Base-by-base conservation (phyloP, 2,113 vertebrate genomes). In the Notechis scutatus region DNA sequence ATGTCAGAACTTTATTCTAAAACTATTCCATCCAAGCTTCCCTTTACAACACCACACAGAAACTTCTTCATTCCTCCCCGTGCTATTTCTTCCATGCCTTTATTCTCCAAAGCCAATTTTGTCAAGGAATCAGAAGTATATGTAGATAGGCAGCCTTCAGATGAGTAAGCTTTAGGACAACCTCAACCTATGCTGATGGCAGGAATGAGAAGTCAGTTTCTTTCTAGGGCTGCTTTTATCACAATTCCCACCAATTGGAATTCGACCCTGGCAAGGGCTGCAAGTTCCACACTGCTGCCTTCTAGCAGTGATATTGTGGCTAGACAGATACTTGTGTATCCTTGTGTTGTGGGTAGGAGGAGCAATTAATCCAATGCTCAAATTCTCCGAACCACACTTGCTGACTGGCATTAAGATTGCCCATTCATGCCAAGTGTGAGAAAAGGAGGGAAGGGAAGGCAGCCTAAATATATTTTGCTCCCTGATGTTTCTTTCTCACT, bases 401-500 rank as follows among this genome's bases (percentile, higher is more conserved):
- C 14, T 69, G 6, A 8, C n/a, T 57, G 39, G 86, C 11, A 69
- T 26, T 8, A 4, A 34, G 42, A 23, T 39, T 64, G 26, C 6
- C 21, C 12, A 94, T 69, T 61, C 86, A 94, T 95, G 86, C 81
- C 91, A 87, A 94, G 92, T 34, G 15, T 94, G 54, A 39, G 69
- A 95, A 61, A 96, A 54, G 59, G 45, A 50, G 56, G 93, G 52
- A 94, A 93, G 14, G 29, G 4, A 86, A 91, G 74, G 47, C n/a
- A 87, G 3, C 56, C 69, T 95, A 85, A 93, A 96, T 50, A 94
- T 92, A 24, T 1, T 5, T 45, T 6, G 20, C 92, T 94, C 90
- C 87, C 50, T 93, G 69, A 50, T 85, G 91, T 61, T 95, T 94
- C 59, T 94, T 94, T 59, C 89, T 96, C 89, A 86, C 94, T 96